Evolutionary conservation across 2,797 vertebrate genomes (phyloP), one percentile per base, ranked within the genome.

Genomic region (Petrocephalus schoutedeni): DNA sequence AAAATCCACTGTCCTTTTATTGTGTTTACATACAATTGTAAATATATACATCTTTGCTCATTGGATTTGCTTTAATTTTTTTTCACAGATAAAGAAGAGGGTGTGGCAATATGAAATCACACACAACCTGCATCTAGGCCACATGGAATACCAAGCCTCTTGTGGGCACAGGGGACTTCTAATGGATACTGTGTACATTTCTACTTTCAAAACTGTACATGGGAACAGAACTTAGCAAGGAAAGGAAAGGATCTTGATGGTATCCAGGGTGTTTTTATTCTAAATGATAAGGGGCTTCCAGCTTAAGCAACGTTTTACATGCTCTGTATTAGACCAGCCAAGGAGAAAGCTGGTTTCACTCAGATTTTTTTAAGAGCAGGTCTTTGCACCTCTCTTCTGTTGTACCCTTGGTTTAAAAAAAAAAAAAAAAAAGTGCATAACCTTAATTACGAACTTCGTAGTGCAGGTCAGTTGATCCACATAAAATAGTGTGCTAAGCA

Each of bases 1-100:
- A 36, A 82, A 58, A 41, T 19, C 53, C 74, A 49, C 87, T 56
- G 74, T 83, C 87, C 41, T 19, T 57, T 82, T 58, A 80, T 82
- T 57, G 32, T 56, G 16, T 87, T 67, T 87, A 32, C 61, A 57
- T 77, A 32, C 12, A 41, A 41, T 58, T 56, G 5, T 32, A 77
- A 32, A 56, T 77, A 51, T 71, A 23, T 87, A 74, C 61, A 28
- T 74, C 16, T 45, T 61, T 32, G 10, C 21, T 87, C 80, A 21
- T 54, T n/a, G n/a, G 45, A 41, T 54, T 74, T 51, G 28, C 45
- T 54, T 28, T 28, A 51, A 9, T 32, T 45, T 57, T 36, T 49
- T 67, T 10, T 56, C 45, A 87, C 9, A n/a, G 45, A 54, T 16
- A 56, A 41, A 32, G 21, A 21, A 1, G 19, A 77, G 51, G 87